Evolutionary conservation across 2,888 invertebrate species (phyloP).

Genomic region (Lycophotia porphyrea): DNA sequence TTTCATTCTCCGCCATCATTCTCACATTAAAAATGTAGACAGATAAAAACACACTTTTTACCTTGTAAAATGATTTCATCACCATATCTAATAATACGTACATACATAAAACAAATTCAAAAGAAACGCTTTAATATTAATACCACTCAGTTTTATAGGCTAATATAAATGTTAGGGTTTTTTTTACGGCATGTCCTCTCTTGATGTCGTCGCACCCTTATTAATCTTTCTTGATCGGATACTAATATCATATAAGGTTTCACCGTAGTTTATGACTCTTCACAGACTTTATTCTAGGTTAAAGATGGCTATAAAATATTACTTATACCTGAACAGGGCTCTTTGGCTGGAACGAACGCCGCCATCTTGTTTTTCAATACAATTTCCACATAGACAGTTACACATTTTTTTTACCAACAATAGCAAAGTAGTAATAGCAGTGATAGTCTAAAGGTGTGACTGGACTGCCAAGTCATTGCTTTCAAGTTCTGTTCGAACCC

Average conservation of each 20-base stretch:
- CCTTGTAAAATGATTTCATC: slow-evolving; percentile 35
- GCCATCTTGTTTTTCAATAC: not conserved
- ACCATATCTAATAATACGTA: slow-evolving; percentile 42
- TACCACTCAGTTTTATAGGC: slow-evolving; percentile 80
- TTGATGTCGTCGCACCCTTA: slow-evolving; percentile 74
- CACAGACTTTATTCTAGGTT: slow-evolving; percentile 13
- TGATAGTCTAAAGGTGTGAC: no score
- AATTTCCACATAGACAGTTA: not conserved
- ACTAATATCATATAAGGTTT: slow-evolving; percentile 60
- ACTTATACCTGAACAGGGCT: not conserved
- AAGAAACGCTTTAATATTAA: slow-evolving; percentile 73
- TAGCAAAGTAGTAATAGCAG: no score
- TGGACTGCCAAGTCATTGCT: no score
- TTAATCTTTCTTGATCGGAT: slow-evolving; percentile 75
- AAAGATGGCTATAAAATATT: slow-evolving; percentile 25
- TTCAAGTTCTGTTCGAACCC: no score
- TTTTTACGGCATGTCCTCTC: slow-evolving; percentile 82
- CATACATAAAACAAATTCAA: slow-evolving; percentile 63
- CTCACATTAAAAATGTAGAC: slow-evolving; percentile 29
- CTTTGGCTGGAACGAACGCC: not conserved
- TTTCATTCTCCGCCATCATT: not conserved
- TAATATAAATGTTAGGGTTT: slow-evolving; percentile 80
- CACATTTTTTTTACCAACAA: no score
- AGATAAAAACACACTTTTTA: slow-evolving; percentile 31
- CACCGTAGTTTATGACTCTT: slow-evolving; percentile 53